A percentile compares a stretch with the other conserved stretches of the same genome.
Conservation (phyloP, 2,888 invertebrate genomes). For the Euzophera pinguis region DNA sequence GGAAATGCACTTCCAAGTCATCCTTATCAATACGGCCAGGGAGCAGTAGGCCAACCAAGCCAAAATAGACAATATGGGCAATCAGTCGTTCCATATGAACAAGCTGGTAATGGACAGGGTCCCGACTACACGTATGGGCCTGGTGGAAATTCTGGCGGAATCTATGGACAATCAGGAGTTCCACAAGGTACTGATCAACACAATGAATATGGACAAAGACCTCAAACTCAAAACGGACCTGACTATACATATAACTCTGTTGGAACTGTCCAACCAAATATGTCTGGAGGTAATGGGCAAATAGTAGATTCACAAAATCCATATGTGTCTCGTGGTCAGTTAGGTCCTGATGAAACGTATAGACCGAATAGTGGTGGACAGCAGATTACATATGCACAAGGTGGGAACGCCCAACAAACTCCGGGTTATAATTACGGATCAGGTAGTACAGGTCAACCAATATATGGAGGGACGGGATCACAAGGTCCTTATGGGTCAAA, state of each 20-base stretch:
- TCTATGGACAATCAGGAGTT: neutral
- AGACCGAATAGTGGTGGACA: neutral
- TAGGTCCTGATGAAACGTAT: neutral
- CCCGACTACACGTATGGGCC: neutral
- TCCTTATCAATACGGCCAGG: neutral
- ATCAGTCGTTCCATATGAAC: neutral
- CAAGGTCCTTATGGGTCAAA: neutral
- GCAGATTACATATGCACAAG: neutral
- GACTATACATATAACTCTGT: neutral
- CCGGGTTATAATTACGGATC: neutral
- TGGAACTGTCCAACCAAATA: neutral
- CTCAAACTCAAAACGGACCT: neutral
- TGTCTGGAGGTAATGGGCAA: neutral
- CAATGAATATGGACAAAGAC: neutral
- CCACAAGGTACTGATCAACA: neutral
- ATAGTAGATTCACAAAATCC: neutral
- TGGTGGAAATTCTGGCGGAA: neutral
- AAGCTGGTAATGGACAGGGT: neutral
- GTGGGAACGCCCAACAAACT: neutral
- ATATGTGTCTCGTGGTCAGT: neutral
- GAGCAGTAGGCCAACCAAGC: neutral
- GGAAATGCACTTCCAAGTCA: neutral
- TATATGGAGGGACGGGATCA: neutral
- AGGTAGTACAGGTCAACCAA: neutral
- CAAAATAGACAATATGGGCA: slow-evolving; percentile 6